These are phyloP conservation scores for Melitaea cinxia DNA, from an alignment of 1,140 invertebrate species.

Conservation along the genomic window DNA sequence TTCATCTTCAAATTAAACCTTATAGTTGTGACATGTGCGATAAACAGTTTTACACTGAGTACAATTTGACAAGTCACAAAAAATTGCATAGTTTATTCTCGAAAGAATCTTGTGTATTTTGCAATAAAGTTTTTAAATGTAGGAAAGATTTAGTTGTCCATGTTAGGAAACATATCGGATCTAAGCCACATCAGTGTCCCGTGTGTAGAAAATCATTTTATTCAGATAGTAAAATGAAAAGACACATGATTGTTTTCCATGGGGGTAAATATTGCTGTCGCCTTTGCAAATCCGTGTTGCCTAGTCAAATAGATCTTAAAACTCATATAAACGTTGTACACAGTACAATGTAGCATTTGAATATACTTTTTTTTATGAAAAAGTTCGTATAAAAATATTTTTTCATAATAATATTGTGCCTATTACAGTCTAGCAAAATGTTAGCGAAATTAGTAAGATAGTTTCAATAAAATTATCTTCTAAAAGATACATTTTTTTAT, in stretches of 20 bases:
- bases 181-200: slow-evolving; percentile 57
- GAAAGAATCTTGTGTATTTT: slow-evolving; percentile 63
- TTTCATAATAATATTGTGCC: background rate
- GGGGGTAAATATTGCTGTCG: slow-evolving; percentile 65
- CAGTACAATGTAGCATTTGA: slow-evolving; percentile 53
- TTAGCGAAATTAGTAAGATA: background rate
- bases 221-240: slow-evolving; percentile 49
- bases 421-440: background rate
- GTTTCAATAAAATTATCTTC: background rate
- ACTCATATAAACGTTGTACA: slow-evolving; percentile 62
- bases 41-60: slow-evolving; percentile 63
- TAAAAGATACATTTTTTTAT: background rate
- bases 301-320: slow-evolving; percentile 55
- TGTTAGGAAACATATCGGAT: slow-evolving; percentile 67
- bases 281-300: slow-evolving; percentile 58
- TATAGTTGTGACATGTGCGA: slow-evolving; percentile 74
- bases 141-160: slow-evolving; percentile 66
- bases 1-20: slow-evolving; percentile 73
- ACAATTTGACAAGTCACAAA: slow-evolving; percentile 63
- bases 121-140: slow-evolving; percentile 57
- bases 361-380: background rate
- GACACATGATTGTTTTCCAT: slow-evolving; percentile 64
- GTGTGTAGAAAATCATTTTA: slow-evolving; percentile 62
- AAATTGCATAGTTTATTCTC: slow-evolving; percentile 55
- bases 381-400: background rate